Conservation (phyloP, 2,888 invertebrate species). For the Priocnemis perturbator region DNA sequence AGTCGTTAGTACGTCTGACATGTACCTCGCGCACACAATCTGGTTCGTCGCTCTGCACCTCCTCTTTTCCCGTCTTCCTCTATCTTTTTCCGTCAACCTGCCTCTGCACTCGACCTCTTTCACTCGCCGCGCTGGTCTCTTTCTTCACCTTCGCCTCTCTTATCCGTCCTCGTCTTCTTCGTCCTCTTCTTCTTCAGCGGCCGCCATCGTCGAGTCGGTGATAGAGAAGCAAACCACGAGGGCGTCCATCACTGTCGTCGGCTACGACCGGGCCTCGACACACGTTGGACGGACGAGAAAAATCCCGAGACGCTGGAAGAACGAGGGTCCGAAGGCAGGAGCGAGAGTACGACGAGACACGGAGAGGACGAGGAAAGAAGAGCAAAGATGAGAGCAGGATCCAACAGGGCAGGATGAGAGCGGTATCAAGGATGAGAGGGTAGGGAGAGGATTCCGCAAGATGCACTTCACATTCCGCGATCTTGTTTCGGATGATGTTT, state of each 20-base stretch:
- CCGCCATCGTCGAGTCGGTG: conserved; percentile 60
- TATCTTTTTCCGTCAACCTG: conserved; percentile 24
- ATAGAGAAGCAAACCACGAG: conserved; percentile 71
- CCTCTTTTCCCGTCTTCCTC: conserved; percentile 28
- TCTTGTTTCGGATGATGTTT: conserved; percentile 67
- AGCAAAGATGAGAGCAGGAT: conserved; percentile 31
- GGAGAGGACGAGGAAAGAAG: conserved; percentile 22
- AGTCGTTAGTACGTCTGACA: conserved; percentile 72
- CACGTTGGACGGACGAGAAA: conserved; percentile 52
- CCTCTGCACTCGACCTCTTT: conserved; percentile 32
- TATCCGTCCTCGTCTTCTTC: conserved; percentile 41
- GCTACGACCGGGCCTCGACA: conserved; percentile 46
- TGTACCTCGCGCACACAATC: conserved; percentile 68
- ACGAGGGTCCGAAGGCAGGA: neutral
- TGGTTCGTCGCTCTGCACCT: conserved; percentile 59
- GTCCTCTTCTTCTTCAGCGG: conserved; percentile 33
- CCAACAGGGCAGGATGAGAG: no score
- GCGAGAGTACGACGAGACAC: conserved; percentile 14
- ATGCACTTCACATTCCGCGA: conserved; percentile 64
- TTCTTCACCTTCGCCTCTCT: conserved; percentile 30
- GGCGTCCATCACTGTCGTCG: conserved; percentile 71
- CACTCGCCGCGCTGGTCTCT: conserved; percentile 22
- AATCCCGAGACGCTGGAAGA: conserved; percentile 42
- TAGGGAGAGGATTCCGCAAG: conserved; percentile 19
- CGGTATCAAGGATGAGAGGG: no score